phyloP scores from a whole-genome alignment of 2,888 invertebrate species.

The Euphydryas editha region DNA sequence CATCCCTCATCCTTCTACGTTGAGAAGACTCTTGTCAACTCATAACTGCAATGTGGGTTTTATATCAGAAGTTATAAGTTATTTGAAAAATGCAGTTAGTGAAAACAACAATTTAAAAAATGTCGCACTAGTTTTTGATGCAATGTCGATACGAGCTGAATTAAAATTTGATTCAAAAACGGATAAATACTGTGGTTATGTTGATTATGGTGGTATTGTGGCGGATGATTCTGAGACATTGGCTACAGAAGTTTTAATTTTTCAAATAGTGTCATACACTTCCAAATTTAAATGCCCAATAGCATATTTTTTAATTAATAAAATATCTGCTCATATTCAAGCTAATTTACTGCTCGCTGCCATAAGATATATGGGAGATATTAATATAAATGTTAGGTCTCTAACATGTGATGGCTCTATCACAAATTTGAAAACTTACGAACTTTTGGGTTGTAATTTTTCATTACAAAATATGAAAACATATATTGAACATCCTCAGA shows the following conservation, averaged over 20 bases:
- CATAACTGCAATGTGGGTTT: slow-evolving; percentile 4
- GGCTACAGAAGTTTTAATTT: slow-evolving; percentile 19
- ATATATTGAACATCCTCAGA: neutral
- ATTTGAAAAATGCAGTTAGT: neutral
- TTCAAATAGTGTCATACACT: slow-evolving; percentile 18
- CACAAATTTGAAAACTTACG: neutral
- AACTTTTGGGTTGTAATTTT: neutral
- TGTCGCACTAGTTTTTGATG: slow-evolving; percentile 18
- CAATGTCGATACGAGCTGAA: slow-evolving; percentile 16
- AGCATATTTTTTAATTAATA: slow-evolving; percentile 20
- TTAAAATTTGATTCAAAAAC: neutral
- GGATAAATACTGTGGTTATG: slow-evolving; percentile 18
- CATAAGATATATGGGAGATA: slow-evolving; percentile 1
- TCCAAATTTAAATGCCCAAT: slow-evolving; percentile 24
- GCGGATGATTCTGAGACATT: slow-evolving; percentile 16
- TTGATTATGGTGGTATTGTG: slow-evolving; percentile 21
- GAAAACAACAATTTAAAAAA: slow-evolving; percentile 3
- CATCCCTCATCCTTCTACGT: slow-evolving; percentile 2
- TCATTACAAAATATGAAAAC: neutral
- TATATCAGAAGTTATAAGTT: slow-evolving; percentile 1
- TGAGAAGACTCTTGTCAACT: neutral
- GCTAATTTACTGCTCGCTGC: slow-evolving; percentile 14
- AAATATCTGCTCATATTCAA: slow-evolving; percentile 21
- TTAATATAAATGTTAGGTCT: slow-evolving; percentile 1
- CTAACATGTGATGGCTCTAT: neutral